Conservation (phyloP, 64 coral and sea anemone species). For the Porites lutea region DNA sequence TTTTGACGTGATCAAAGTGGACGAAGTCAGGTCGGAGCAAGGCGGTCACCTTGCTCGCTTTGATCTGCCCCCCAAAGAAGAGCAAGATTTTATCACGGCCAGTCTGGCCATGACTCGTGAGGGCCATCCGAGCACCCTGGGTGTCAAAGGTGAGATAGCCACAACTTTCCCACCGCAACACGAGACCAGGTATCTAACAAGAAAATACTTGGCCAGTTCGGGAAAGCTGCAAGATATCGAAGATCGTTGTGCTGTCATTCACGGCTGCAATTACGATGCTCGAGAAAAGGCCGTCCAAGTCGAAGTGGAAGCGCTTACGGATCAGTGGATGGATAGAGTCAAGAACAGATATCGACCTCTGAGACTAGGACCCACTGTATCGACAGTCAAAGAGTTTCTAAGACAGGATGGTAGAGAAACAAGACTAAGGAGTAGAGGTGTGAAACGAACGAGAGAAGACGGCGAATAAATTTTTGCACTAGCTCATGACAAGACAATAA, state of each 20-base stretch:
- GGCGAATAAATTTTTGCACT: background rate
- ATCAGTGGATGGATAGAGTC: background rate
- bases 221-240: background rate
- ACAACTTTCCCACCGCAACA: background rate
- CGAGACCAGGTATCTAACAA: background rate
- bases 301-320: background rate
- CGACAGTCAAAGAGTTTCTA: background rate
- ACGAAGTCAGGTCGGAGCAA: background rate
- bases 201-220: background rate
- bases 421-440: background rate
- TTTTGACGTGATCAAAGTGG: background rate
- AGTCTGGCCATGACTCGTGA: background rate
- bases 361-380: background rate
- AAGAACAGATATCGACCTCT: background rate
- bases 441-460: background rate
- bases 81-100: background rate
- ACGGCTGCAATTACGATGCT: background rate
- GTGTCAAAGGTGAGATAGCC: background rate
- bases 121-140: background rate
- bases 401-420: background rate
- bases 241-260: background rate
- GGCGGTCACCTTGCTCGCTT: background rate
- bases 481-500: too few species aligned
- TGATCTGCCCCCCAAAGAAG: background rate
- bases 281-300: background rate